Base-by-base conservation (phyloP, 2,888 invertebrate genomes). In the Drosophila pseudotalamancana region DNA sequence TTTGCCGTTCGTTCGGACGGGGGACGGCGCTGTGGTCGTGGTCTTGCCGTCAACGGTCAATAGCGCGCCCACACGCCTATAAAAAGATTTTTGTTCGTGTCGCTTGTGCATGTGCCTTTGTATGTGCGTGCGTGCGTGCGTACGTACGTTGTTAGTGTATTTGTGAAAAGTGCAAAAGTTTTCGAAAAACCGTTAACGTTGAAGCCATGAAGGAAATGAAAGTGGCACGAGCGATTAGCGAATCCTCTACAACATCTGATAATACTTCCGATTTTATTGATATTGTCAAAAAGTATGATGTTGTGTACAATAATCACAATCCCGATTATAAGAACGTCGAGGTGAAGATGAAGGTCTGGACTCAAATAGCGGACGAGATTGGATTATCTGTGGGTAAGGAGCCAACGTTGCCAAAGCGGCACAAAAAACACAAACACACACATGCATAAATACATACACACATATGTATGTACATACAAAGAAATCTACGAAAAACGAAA, bases 321-420 rank as follows among this genome's bases (percentile, higher is more conserved):
- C 90, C 91, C 23, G 90, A 91, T 71, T 91, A 91, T 68, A 91
- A 91, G 75, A 91, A 91, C 72, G 89, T 90, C 61, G 89, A 91
- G 76, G 88, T 89, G 63, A 91, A 91, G 83, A 78, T 90, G 74
- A 89, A 89, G 68, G 89, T 91, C 53, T 91, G 91, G 91, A 79
- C 78, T 19, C 89, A 88, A 77, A 90, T 91, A 61, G 90, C 91
- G 31, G 88, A 89, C 46, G 91, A 91, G 75, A 89, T 91, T 76
- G 91, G 91, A 54, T 71, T 91, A 66, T 90, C 91, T 62, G 89
- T 91, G 63, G 91, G 91, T 91, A 90, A 79, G 89, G 82, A 67
- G 53, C 14, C 21, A 48, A 6, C 9, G 39, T 31, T 6, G 29
- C 31, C 46, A 37, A n/a, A 49, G 35, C 42, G 29, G 42, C 37